Conservation (phyloP, 2,888 invertebrate species). For the Zelleria hepariella region DNA sequence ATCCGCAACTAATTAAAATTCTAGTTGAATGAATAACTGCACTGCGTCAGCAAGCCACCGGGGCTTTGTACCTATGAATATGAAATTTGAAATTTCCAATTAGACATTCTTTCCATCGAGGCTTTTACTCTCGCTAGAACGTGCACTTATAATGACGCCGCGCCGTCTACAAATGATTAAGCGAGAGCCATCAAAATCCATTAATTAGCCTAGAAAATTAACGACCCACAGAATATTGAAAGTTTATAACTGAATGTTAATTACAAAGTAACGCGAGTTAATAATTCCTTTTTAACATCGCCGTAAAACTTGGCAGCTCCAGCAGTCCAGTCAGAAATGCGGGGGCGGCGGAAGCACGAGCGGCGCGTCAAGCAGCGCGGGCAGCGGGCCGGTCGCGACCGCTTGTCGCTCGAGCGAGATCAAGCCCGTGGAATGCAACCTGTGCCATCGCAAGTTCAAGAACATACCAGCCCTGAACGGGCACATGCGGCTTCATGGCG, state of each 20-base stretch:
- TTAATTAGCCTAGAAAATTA: conserved; percentile 65
- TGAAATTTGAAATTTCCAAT: background rate
- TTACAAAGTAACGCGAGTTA: conserved; percentile 58
- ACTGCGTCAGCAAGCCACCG: conserved; percentile 28
- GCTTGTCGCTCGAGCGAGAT: conserved; percentile 69
- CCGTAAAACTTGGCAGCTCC: conserved; percentile 46
- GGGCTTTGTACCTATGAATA: conserved; percentile 18
- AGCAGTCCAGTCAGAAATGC: conserved; percentile 51
- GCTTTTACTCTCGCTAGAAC: background rate
- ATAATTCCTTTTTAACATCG: conserved; percentile 53
- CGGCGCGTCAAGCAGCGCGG: conserved; percentile 32
- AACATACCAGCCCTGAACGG: conserved; percentile 98
- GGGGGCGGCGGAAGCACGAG: conserved; percentile 33
- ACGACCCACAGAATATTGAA: conserved; percentile 54
- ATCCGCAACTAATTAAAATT: conserved; percentile 66
- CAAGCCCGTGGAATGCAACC: conserved; percentile 94
- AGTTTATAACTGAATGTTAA: conserved; percentile 51
- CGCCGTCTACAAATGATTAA: conserved; percentile 28
- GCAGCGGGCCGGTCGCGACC: conserved; percentile 21
- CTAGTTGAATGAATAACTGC: conserved; percentile 58
- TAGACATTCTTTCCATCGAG: background rate
- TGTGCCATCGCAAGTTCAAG: conserved; percentile 96
- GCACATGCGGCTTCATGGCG: conserved; percentile 97
- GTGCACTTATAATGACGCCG: background rate
- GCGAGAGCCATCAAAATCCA: conserved; percentile 56